Percentiles rank a stretch among this genome's conserved stretches.
phyloP scores from a whole-genome alignment of 2,888 invertebrate genomes.

The Drosophila nr. perissopoda region DNA sequence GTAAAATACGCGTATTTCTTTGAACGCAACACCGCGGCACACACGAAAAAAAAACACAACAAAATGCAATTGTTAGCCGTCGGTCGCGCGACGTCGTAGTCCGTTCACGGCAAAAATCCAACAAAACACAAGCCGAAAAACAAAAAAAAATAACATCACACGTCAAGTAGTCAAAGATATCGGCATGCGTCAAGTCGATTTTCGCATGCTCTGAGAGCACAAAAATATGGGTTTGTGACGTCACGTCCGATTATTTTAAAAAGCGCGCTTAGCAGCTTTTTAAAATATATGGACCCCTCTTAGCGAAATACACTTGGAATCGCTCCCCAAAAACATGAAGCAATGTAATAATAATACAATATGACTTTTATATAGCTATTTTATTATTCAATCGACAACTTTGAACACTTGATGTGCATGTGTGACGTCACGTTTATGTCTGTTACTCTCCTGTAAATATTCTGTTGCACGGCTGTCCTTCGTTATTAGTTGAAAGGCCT shows the following conservation, averaged over 20 bases:
- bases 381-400: neutral
- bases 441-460: conserved; percentile 45
- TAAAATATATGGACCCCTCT: fast-evolving
- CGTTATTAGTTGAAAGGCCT: neutral
- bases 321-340: neutral
- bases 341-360: neutral
- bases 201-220: conserved; percentile 29
- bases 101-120: conserved; percentile 63
- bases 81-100: conserved; percentile 56
- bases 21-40: conserved; percentile 60
- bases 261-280: conserved; percentile 7
- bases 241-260: conserved; percentile 13
- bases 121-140: conserved; percentile 46
- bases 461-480: conserved; percentile 11
- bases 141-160: conserved; percentile 46
- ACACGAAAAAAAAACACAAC: conserved; percentile 57
- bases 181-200: conserved; percentile 4
- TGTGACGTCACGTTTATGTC: conserved; percentile 28
- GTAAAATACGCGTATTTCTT: conserved; percentile 59
- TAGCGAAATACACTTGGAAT: too few relatives aligned
- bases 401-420: neutral
- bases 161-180: conserved; percentile 9
- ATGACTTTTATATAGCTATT: neutral
- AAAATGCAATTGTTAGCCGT: conserved; percentile 60
- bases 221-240: conserved; percentile 25